Conservation (phyloP, 2,797 vertebrate species). For the Cyprinodon diabolis region DNA sequence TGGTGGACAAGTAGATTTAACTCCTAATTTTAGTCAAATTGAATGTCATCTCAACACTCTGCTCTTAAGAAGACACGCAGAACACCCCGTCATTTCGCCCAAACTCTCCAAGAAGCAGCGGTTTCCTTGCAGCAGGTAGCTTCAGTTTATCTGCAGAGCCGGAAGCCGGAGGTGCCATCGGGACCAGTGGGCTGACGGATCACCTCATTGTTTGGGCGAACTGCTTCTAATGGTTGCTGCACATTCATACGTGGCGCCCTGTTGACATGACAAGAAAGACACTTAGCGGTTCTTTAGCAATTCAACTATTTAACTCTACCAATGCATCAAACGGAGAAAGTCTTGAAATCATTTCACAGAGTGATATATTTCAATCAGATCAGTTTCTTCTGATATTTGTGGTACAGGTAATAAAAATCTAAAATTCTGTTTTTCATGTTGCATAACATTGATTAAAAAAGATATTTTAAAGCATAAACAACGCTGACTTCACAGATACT, state of each 20-base stretch:
- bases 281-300: not conserved
- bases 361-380: not conserved
- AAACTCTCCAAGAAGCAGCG: constrained; percentile 31
- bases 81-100: constrained; percentile 50
- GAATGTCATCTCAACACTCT: constrained; percentile 52
- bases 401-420: not conserved
- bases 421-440: not conserved
- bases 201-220: constrained; percentile 86
- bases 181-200: constrained; percentile 93
- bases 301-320: not conserved
- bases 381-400: not conserved
- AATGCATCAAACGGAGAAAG: not conserved
- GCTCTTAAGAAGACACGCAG: constrained; percentile 55
- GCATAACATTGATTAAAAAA: not conserved
- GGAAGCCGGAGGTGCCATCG: constrained; percentile 94
- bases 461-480: not conserved
- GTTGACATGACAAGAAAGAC: constrained; percentile 4
- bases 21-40: constrained; percentile 43
- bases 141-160: constrained; percentile 76
- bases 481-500: not conserved
- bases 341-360: not conserved
- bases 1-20: constrained; percentile 56
- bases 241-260: constrained; percentile 66
- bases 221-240: constrained; percentile 75
- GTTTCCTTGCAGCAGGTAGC: constrained; percentile 40